Evolutionary conservation across 2,113 vertebrate genomes (phyloP).

Genomic region (Romanogobio albipinnatus): DNA sequence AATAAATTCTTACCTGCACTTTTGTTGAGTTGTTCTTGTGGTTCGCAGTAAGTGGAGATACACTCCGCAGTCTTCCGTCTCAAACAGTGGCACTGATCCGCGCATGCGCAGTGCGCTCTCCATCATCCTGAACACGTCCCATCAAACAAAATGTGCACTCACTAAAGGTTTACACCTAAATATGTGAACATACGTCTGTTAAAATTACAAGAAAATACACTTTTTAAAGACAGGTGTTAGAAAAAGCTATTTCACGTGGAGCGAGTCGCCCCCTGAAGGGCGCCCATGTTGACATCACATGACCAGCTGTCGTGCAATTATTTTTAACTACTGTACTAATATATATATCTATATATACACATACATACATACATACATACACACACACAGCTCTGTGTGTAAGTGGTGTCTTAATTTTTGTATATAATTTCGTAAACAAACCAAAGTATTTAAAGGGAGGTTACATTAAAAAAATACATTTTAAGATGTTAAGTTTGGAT

Average conservation of each 20-base stretch:
- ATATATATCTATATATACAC: no score
- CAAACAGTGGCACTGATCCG: conserved; percentile 47
- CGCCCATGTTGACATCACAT: not conserved
- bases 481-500: no score
- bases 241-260: not conserved
- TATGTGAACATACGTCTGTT: not conserved
- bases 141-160: not conserved
- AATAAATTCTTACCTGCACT: conserved; percentile 11
- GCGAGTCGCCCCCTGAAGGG: not conserved
- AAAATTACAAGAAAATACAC: not conserved
- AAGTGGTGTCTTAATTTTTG: no score
- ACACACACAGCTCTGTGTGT: no score
- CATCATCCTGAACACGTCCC: not conserved
- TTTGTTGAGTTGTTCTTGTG: conserved; percentile 14
- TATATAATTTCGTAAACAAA: no score
- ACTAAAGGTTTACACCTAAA: not conserved
- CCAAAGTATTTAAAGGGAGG: no score
- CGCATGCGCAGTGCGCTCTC: conserved; percentile 68
- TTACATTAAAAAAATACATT: no score
- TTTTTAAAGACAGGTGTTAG: no score
- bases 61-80: conserved; percentile 62
- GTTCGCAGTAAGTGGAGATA: conserved; percentile 8
- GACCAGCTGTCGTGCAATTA: not conserved
- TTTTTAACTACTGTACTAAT: no score
- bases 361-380: no score